These are phyloP conservation scores for Crambe crambe DNA, from an alignment of 37 sponge, comb jelly and placozoan genomes.

Conservation along the genomic window DNA sequence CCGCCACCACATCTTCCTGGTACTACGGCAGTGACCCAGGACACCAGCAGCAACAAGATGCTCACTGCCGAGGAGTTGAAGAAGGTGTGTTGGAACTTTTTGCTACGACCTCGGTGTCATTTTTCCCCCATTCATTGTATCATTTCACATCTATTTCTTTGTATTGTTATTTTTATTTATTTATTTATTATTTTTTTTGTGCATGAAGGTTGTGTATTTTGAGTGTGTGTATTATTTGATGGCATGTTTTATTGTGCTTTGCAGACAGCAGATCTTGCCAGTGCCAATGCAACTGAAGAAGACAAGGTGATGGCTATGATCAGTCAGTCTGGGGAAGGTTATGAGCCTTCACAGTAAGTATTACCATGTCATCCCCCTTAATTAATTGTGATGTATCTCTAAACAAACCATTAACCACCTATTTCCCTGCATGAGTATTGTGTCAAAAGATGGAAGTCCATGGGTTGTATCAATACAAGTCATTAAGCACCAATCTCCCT, in stretches of 20 bases:
- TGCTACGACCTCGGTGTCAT: neutral
- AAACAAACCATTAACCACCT: too few species aligned
- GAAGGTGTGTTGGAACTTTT: constrained; percentile 17
- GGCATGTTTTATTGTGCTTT: neutral
- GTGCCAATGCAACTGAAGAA: constrained; percentile 81
- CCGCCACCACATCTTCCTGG: neutral
- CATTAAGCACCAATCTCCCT: too few species aligned
- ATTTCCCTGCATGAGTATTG: neutral
- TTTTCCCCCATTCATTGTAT: too few species aligned
- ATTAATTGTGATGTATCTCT: too few species aligned
- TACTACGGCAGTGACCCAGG: neutral
- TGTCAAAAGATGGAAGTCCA: neutral
- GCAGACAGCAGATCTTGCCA: constrained; percentile 78
- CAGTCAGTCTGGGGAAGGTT: constrained; percentile 77
- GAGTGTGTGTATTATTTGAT: neutral
- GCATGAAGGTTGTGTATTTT: neutral
- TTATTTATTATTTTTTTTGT: neutral
- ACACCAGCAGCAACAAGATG: neutral
- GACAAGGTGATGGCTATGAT: constrained; percentile 92
- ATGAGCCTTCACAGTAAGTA: constrained; percentile 67
- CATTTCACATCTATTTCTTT: too few species aligned
- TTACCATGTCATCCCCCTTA: too few species aligned
- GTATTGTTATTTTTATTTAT: neutral
- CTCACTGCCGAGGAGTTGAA: constrained; percentile 5
- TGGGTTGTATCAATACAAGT: too few species aligned